Evolutionary conservation across 2,797 vertebrate species (phyloP).

Genomic region (Gambelia wislizenii): DNA sequence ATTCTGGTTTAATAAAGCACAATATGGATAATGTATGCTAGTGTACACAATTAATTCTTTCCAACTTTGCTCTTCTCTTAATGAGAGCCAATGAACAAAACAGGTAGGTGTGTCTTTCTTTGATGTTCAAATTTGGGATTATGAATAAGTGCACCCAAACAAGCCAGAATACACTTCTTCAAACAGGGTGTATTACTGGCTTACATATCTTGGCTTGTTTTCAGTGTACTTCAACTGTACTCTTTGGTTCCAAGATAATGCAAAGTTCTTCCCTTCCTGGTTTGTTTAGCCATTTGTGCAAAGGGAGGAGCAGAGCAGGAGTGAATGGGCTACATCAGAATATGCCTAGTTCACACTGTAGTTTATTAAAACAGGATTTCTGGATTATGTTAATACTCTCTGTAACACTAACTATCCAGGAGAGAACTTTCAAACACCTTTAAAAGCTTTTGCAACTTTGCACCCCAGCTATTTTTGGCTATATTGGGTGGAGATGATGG

Average conservation of each 20-base stretch:
- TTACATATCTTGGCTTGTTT: neutral
- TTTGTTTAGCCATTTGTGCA: neutral
- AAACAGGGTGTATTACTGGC: neutral
- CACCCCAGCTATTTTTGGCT: neutral
- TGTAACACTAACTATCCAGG: conserved; percentile 32
- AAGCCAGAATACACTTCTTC: neutral
- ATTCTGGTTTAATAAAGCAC: neutral
- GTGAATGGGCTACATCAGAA: neutral
- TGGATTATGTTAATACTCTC: neutral
- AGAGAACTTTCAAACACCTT: neutral
- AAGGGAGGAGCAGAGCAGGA: neutral
- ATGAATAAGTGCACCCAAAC: neutral
- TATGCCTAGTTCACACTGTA: neutral
- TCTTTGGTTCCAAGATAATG: neutral
- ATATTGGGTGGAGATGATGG: neutral
- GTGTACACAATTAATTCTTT: neutral
- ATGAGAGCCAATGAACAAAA: neutral
- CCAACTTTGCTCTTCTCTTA: neutral
- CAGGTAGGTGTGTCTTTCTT: neutral
- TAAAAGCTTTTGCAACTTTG: too few relatives aligned
- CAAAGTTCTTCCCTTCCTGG: neutral
- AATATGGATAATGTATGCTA: neutral
- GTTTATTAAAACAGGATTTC: neutral
- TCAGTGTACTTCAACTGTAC: neutral
- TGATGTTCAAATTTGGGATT: neutral